phyloP scores from a whole-genome alignment of 2,113 vertebrate genomes.

The Eudyptes chrysolophus region DNA sequence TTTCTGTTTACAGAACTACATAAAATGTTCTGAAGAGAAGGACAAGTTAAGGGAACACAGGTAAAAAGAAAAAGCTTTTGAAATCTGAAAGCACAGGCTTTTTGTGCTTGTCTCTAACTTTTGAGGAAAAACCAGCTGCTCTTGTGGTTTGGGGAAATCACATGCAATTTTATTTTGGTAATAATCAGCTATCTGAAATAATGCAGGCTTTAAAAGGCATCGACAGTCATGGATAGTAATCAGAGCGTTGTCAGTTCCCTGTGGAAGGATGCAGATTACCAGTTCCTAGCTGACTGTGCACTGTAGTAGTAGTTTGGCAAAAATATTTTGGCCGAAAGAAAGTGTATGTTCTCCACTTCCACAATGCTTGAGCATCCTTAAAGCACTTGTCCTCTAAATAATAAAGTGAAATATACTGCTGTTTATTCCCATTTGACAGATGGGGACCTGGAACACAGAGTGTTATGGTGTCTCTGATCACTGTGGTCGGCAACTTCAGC shows the following conservation, averaged over 20 bases:
- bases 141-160: neutral
- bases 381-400: neutral
- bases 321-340: neutral
- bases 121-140: neutral
- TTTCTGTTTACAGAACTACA: neutral
- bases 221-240: neutral
- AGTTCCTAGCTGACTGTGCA: neutral
- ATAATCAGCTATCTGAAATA: neutral
- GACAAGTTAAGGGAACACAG: neutral
- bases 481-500: neutral
- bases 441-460: neutral
- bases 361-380: neutral
- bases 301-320: neutral
- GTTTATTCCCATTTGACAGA: neutral
- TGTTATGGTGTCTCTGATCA: neutral
- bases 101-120: neutral
- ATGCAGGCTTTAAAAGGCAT: neutral
- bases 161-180: neutral
- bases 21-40: neutral
- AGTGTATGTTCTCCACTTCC: neutral
- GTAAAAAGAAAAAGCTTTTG: neutral
- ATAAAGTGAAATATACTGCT: neutral
- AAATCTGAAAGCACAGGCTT: neutral
- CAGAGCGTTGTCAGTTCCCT: neutral
- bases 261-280: neutral